Percentiles rank a stretch among this genome's conserved stretches.
phyloP scores from a whole-genome alignment of 2,113 vertebrate species.

The Trichomycterus rosablanca region DNA sequence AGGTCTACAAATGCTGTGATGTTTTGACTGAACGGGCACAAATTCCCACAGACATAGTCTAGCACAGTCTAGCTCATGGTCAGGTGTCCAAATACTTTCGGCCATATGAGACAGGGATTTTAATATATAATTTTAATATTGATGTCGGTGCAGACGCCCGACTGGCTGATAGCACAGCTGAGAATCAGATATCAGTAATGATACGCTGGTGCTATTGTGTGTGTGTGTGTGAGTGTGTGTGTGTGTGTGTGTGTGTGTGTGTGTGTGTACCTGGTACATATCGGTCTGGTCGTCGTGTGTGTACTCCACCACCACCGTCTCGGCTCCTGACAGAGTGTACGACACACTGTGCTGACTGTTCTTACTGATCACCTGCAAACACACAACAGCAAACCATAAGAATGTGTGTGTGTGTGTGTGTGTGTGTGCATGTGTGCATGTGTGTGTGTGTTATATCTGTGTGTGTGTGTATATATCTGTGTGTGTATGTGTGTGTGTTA shows the following conservation, averaged over 20 bases:
- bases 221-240: not conserved
- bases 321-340: slow-evolving; percentile 83
- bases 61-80: too few species aligned
- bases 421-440: slow-evolving; percentile 18
- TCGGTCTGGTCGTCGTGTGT: slow-evolving; percentile 86
- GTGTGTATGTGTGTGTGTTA: slow-evolving; percentile 46
- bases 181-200: too few species aligned
- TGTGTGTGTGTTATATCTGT: slow-evolving; percentile 18
- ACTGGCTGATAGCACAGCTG: too few species aligned
- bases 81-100: too few species aligned
- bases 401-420: slow-evolving; percentile 3
- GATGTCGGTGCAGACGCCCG: too few species aligned
- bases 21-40: too few species aligned
- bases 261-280: slow-evolving; percentile 78
- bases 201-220: not conserved
- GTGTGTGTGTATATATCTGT: slow-evolving; percentile 23
- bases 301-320: slow-evolving; percentile 96
- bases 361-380: slow-evolving; percentile 81
- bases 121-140: too few species aligned
- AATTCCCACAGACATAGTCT: too few species aligned
- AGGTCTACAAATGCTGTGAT: not conserved
- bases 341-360: slow-evolving; percentile 95
- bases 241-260: not conserved
- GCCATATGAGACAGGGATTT: too few species aligned
- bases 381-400: not conserved